Conservation (phyloP, 2,113 vertebrate species). For the Silurus meridionalis region DNA sequence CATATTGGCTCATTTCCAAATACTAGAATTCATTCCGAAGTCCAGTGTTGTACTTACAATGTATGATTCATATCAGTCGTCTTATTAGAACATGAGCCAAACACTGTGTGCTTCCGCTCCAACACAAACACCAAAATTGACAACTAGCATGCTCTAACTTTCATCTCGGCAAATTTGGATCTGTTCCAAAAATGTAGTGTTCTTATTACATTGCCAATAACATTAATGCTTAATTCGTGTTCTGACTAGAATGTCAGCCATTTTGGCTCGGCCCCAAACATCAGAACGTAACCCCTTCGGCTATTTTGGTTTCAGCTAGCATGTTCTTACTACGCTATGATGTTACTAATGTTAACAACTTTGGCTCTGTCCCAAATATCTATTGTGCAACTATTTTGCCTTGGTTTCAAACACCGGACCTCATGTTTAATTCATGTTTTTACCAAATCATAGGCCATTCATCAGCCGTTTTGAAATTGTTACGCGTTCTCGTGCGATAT, state of each 20-base stretch:
- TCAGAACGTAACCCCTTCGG: not conserved
- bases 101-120: not conserved
- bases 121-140: not conserved
- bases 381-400: too few species aligned
- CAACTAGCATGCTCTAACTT: not conserved
- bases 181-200: not conserved
- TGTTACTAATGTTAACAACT: not conserved
- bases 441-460: not conserved
- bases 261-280: not conserved
- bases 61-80: not conserved
- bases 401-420: not conserved
- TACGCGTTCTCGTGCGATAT: not conserved
- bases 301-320: not conserved
- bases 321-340: not conserved
- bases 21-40: not conserved
- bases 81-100: not conserved
- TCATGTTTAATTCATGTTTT: not conserved
- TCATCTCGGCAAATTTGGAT: not conserved
- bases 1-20: not conserved
- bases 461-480: not conserved
- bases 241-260: not conserved
- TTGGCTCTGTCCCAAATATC: not conserved
- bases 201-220: not conserved
- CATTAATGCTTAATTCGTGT: slow-evolving; percentile 8
- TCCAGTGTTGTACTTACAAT: not conserved